A percentile compares a stretch with the other conserved stretches of the same genome.
phyloP scores from a whole-genome alignment of 2,888 invertebrate genomes.

The Drosophila maculinotata region DNA sequence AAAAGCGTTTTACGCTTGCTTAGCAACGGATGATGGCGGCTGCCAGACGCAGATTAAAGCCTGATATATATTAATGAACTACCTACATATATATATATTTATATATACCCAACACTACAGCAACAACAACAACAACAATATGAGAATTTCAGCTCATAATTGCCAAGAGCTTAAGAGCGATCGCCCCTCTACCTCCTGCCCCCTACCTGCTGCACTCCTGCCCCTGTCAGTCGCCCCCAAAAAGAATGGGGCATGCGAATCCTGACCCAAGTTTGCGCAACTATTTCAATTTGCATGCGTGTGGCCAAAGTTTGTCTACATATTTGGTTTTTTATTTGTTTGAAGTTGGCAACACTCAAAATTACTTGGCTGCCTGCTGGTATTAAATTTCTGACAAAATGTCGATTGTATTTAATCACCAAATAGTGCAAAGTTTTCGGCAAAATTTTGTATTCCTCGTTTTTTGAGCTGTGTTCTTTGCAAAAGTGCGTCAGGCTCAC shows the following conservation, averaged over 20 bases:
- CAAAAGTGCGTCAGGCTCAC: too few relatives aligned
- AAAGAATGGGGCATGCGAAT: too few relatives aligned
- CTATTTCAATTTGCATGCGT: conserved; percentile 62
- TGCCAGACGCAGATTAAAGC: conserved; percentile 59
- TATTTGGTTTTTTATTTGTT: conserved; percentile 7
- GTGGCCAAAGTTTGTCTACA: conserved; percentile 33
- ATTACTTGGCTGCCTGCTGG: conserved; percentile 15
- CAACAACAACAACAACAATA: background rate
- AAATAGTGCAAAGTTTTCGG: background rate
- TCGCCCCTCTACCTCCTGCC: too few relatives aligned
- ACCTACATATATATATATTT: background rate
- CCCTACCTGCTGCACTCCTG: too few relatives aligned
- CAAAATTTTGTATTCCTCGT: too few relatives aligned
- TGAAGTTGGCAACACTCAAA: conserved; percentile 22
- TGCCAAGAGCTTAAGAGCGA: too few relatives aligned
- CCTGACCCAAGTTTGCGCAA: conserved; percentile 38
- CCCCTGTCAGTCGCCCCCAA: too few relatives aligned
- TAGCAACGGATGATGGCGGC: conserved; percentile 46
- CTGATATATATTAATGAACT: conserved; percentile 71
- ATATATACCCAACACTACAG: background rate
- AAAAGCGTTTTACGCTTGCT: conserved; percentile 68
- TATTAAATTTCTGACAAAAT: conserved; percentile 31
- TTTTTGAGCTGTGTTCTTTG: too few relatives aligned
- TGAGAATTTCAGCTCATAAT: conserved; percentile 31
- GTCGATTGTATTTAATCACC: conserved; percentile 17